Evolutionary conservation across 2,113 vertebrate genomes (phyloP), one percentile per base, ranked within the genome.

Genomic region (Okapia johnstoni): DNA sequence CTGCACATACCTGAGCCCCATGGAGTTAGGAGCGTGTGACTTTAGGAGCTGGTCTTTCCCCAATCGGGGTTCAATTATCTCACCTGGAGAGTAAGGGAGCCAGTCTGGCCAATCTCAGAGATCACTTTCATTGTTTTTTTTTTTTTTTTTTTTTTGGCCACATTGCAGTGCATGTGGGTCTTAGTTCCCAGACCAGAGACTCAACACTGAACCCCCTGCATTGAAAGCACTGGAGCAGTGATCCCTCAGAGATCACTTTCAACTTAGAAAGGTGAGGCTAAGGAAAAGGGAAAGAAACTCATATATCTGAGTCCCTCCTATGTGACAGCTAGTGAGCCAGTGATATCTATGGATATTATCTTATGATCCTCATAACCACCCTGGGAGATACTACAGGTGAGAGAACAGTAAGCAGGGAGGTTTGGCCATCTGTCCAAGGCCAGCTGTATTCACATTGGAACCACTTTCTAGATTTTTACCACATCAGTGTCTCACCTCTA

Each of bases 1-100:
- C 13, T 26, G 26, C 33, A 21, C 36, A 15, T 36, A 40, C 5
- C 26, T 14, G 48, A 80, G 55, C 25, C 40, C 50, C 60, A 60
- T 0, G 0, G 26, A 58, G 61, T n/a, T 13, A 90, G 40, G 10
- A 26, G 6, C 17, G 30, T 0, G 2, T 2, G 43, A 30, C 15
- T 9, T 61, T 14, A 28, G 36, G 19, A 14, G 36, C 55, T 80
- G 57, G 15, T 43, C 40, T 52, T 58, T 36, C 43, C 23, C 15
- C 28, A 46, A 1, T 30, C 10, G 25, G 36, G 36, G 33, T 40
- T 83, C 61, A 40, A 4, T 54, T 28, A 63, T 17, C 43, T 90
- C 14, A 11, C 16, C 33, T 83, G 14, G 43, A 94, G 85, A 92
- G 79, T 30, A 61, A 84, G 87, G 50, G 55, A 28, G 21, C 11